These are phyloP conservation scores for Ageneiosus marmoratus DNA, from an alignment of 2,113 vertebrate genomes.

Conservation along the genomic window DNA sequence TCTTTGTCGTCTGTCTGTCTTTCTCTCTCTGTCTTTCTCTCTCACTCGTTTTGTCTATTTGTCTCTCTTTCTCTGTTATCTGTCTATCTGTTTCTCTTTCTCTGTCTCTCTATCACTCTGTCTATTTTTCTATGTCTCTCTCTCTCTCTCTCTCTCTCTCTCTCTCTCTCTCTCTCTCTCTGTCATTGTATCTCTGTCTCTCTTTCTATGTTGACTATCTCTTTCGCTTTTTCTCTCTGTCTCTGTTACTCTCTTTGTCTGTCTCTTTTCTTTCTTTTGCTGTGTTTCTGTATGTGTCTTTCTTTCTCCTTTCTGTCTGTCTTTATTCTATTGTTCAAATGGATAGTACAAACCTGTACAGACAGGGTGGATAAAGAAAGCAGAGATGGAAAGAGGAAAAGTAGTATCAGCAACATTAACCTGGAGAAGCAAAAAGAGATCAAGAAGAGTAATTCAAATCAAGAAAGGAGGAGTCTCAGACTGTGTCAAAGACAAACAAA, in stretches of 20 bases:
- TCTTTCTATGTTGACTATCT: too few species aligned
- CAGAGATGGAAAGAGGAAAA: not conserved
- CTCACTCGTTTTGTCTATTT: not conserved
- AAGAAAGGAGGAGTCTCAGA: not conserved
- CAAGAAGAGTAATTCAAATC: not conserved
- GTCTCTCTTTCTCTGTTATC: not conserved
- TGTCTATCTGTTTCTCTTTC: too few species aligned
- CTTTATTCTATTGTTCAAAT: not conserved
- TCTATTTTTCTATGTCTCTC: not conserved
- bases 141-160: not conserved
- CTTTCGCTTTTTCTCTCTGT: too few species aligned
- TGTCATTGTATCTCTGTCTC: not conserved
- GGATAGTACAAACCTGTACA: not conserved
- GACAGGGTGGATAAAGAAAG: not conserved
- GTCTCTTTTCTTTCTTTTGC: too few species aligned
- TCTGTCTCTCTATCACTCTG: constrained; percentile 37
- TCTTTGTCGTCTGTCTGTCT: constrained; percentile 8
- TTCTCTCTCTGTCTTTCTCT: not conserved
- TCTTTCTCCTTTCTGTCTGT: not conserved
- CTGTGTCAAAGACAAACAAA: not conserved
- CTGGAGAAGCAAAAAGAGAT: not conserved
- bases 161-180: not conserved
- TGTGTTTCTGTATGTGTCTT: too few species aligned
- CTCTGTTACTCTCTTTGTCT: too few species aligned
- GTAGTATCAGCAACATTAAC: not conserved